Percentiles rank a stretch among this genome's conserved stretches.
Evolutionary conservation across 2,888 invertebrate species (phyloP).

Genomic region (Lithophane leautieri): DNA sequence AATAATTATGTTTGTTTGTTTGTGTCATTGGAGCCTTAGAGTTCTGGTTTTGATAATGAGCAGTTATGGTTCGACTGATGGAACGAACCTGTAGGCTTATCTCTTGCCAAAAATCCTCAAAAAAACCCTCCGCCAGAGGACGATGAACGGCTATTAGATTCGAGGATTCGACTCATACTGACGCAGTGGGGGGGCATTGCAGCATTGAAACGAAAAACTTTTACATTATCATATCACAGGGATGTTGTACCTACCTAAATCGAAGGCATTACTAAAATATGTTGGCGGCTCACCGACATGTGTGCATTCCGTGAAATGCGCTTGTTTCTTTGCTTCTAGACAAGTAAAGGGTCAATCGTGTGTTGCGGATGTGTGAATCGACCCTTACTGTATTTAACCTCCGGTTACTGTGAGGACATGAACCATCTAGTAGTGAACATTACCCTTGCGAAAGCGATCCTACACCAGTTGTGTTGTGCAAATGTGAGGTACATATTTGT

Average conservation of each 20-base stretch:
- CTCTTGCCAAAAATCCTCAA: background rate
- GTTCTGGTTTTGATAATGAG: too few relatives aligned
- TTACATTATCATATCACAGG: background rate
- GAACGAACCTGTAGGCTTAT: background rate
- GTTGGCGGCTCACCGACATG: background rate
- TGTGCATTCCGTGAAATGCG: too few relatives aligned
- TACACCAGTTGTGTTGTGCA: too few relatives aligned
- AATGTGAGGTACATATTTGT: too few relatives aligned
- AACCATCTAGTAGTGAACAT: too few relatives aligned
- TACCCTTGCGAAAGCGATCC: too few relatives aligned
- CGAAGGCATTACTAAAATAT: background rate
- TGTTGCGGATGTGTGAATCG: background rate
- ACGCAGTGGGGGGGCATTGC: background rate
- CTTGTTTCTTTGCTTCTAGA: background rate
- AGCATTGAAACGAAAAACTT: background rate
- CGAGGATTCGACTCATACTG: background rate
- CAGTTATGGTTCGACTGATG: background rate
- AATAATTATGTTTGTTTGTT: background rate
- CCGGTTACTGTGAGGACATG: too few relatives aligned
- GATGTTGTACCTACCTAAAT: background rate
- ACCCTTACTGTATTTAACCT: background rate
- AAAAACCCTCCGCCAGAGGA: background rate
- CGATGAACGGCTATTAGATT: background rate
- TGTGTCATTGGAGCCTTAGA: slow-evolving; percentile 19
- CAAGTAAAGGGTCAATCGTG: background rate